phyloP scores from a whole-genome alignment of 2,113 vertebrate species.

The Mellivora capensis region DNA sequence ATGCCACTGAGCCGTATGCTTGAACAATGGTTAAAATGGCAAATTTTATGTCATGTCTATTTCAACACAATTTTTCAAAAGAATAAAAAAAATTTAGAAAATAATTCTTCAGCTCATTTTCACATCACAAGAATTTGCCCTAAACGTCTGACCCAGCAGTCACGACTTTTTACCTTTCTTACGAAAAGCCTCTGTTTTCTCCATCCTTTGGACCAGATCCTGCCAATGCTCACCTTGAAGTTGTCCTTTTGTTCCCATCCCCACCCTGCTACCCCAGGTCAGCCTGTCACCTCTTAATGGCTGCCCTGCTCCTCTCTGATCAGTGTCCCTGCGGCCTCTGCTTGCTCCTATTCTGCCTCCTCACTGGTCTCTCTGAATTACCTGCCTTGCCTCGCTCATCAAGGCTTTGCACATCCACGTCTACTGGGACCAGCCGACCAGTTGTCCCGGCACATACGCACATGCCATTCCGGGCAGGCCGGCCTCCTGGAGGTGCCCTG shows the following conservation, averaged over 20 bases:
- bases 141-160: neutral
- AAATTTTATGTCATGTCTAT: neutral
- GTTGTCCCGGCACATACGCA: neutral
- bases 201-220: neutral
- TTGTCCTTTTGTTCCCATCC: neutral
- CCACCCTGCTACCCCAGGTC: neutral
- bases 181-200: neutral
- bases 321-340: neutral
- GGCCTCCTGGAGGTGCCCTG: neutral
- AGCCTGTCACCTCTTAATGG: neutral
- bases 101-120: neutral
- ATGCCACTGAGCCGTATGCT: fast-evolving
- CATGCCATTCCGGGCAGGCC: fast-evolving
- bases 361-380: neutral
- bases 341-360: neutral
- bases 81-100: neutral
- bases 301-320: neutral
- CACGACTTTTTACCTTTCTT: neutral
- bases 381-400: neutral
- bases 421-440: neutral
- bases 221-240: neutral
- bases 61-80: neutral
- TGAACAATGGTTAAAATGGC: neutral
- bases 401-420: neutral
- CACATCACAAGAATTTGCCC: neutral